Base-by-base conservation (phyloP, 2,113 vertebrate species). In the Pangasianodon gigas region DNA sequence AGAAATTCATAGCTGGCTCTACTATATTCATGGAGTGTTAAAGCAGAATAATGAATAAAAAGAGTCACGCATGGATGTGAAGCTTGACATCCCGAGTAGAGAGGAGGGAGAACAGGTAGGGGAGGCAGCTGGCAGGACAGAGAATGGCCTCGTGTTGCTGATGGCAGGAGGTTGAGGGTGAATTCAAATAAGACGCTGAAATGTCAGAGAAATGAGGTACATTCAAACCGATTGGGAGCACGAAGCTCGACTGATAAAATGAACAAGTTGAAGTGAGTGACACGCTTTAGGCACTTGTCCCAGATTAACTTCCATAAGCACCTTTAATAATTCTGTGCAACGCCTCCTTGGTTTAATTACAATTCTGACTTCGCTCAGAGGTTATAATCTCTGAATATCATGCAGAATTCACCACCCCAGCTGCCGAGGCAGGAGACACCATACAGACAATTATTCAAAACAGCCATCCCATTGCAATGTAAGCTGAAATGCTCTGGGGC, bases 261-360 rank as follows among this genome's bases (percentile, higher is more conserved):
- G 69, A 92, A 91, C 65, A 26, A 89, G 90, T 90, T 93, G 84
- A 67, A 90, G 89, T 87, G 90, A 91, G 89, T 90, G 90, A 93
- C 90, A 91, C 26, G 91, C 91, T 92, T 89, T 86, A 90, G 89
- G 91, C 91, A 79, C 75, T 79, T 88, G 89, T 90, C 67, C 91
- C 77, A 92, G 91, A 90, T 92, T 92, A 92, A 86, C 84, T 89
- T 92, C 80, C 79, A 81, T 92, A 90, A 87, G 87, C 52, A 60
- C 69, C 89, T 81, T 92, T 89, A 90, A 90, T 91, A 89, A 91
- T 92, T 92, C 88, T 82, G 69, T 62, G 79, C 83, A 75, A 89
- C 69, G 85, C 88, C 87, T 89, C 87, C 90, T 87, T 80, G 85
- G 80, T 87, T 92, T 92, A 90, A 90, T 92, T 87, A 90, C 67